phyloP scores from a whole-genome alignment of 2,888 invertebrate genomes.

The Gortyna flavago region DNA sequence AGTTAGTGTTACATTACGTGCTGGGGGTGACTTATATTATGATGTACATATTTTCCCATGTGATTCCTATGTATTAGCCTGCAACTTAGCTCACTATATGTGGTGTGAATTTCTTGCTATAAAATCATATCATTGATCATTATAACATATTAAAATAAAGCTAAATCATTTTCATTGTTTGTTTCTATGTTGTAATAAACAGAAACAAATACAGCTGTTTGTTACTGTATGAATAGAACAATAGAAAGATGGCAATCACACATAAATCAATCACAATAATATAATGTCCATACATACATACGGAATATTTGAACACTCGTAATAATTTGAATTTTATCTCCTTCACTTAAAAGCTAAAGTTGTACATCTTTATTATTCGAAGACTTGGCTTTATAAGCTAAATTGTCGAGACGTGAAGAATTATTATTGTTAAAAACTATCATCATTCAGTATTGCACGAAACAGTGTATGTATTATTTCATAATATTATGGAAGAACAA shows the following conservation, averaged over 20 bases:
- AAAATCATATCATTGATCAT: not conserved
- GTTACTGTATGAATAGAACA: constrained; percentile 47
- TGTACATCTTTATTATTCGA: not conserved
- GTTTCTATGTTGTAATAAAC: constrained; percentile 25
- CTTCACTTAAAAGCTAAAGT: constrained; percentile 25
- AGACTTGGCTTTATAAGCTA: constrained; percentile 14
- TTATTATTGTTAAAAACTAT: constrained; percentile 61
- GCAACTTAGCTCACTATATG: not conserved
- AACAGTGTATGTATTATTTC: constrained; percentile 6
- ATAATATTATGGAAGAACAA: constrained; percentile 14
- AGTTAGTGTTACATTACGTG: not conserved
- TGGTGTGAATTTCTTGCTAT: not conserved
- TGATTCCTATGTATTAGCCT: not conserved
- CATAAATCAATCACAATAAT: constrained; percentile 65
- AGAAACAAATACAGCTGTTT: constrained; percentile 37
- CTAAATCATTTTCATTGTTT: constrained; percentile 9
- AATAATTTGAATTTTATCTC: constrained; percentile 22
- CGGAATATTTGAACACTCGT: not conserved
- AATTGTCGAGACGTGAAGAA: constrained; percentile 52
- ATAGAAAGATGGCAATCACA: constrained; percentile 59
- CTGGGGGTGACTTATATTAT: not conserved
- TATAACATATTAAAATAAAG: constrained; percentile 4
- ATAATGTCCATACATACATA: constrained; percentile 19
- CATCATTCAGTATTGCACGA: constrained; percentile 47
- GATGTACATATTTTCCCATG: not conserved